Evolutionary conservation across 2,888 invertebrate genomes (phyloP), one percentile per base, ranked within the genome.

Genomic region (Elysia crispata): DNA sequence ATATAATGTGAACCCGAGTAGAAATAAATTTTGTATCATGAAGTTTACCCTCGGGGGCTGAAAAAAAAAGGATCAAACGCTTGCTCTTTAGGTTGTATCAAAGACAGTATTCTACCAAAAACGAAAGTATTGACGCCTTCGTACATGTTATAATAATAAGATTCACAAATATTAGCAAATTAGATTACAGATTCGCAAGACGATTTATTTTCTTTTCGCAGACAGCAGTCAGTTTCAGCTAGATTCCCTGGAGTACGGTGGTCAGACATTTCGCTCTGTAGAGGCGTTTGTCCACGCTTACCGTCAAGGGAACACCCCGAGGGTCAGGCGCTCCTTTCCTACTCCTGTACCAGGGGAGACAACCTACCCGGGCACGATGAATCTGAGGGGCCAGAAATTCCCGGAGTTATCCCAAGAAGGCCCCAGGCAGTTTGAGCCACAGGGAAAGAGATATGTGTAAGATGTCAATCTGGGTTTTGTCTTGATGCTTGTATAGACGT

Each of bases 401-500:
- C 84, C 84, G 6, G 23, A 74, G 0, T 54, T 64, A 11, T 81
- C 80, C 13, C 83, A 83, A 31, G 74, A 85, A 30, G 85, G 85
- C 18, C 89, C 90, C 0, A 69, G 67, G 13, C 81, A 85, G 57
- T 85, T 83, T 60, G 85, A 86, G 70, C 88, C 89, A 6, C 84
- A 86, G 18, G 89, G 88, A 0, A 82, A 85, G 74, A 83, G 90
- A 20, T 90, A 86, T 85, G 85, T 67, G 41, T 80, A 33, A 54
- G 54, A 18, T 33, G 5, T 23, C 20, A 60, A n/a, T n/a, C n/a
- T n/a, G n/a, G n/a, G 15, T 6, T 3, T 23, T 60, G 60, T 8
- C 15, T 60, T 41, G 41, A 41, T 11, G 41, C 41, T 41, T 41
- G 11, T 41, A 41, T 41, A 11, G 41, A 41, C n/a, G n/a, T n/a